Evolutionary conservation across 2,113 vertebrate species (phyloP).

Genomic region (Anthoscopus minutus): DNA sequence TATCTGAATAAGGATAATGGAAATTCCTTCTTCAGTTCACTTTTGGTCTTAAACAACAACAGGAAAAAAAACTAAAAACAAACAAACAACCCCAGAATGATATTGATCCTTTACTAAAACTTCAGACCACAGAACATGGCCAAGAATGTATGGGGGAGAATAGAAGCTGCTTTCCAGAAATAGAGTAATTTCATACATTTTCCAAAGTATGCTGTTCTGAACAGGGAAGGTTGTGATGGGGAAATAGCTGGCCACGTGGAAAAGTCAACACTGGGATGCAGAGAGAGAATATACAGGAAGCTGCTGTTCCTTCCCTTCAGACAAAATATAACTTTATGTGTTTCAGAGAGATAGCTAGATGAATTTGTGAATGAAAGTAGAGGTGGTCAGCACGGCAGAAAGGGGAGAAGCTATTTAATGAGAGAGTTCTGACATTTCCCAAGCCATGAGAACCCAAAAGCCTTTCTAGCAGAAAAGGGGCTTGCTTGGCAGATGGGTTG

Average conservation of each 20-base stretch:
- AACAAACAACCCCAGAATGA: not conserved
- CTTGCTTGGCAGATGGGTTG: not conserved
- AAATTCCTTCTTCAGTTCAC: not conserved
- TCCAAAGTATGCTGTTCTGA: not conserved
- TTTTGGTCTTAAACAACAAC: not conserved
- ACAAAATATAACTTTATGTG: not conserved
- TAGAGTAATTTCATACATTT: not conserved
- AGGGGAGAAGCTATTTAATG: not conserved
- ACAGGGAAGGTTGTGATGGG: not conserved
- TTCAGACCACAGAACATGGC: not conserved
- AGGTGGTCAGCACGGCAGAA: not conserved
- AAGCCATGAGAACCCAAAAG: not conserved
- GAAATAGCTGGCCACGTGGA: not conserved
- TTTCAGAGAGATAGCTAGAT: not conserved
- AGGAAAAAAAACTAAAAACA: fast-evolving
- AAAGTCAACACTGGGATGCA: not conserved
- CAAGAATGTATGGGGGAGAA: not conserved
- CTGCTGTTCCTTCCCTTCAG: not conserved
- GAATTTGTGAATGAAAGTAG: not conserved
- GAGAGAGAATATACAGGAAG: not conserved
- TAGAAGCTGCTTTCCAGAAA: not conserved
- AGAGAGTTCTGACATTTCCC: not conserved
- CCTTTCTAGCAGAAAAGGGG: not conserved
- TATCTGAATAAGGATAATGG: not conserved
- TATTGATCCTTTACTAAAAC: not conserved